A percentile compares a stretch with the other conserved stretches of the same genome.
phyloP scores from a whole-genome alignment of 1,140 invertebrate species.

The Caenorhabditis briggsae region DNA sequence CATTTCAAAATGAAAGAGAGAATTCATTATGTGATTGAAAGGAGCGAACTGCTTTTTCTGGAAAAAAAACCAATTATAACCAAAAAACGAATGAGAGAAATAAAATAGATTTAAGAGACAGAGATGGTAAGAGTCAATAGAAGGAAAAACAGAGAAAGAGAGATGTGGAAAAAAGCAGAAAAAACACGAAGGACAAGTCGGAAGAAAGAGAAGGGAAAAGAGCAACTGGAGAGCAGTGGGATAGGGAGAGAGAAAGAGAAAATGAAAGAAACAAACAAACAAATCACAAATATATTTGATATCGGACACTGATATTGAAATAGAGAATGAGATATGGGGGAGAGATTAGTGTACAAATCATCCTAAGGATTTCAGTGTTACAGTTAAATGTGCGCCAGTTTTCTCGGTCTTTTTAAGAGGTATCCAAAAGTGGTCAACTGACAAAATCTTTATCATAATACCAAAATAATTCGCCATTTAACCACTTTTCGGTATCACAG shows the following conservation, averaged over 20 bases:
- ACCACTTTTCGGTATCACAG: too few relatives aligned
- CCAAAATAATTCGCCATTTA: too few relatives aligned
- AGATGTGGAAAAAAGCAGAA: constrained; percentile 16
- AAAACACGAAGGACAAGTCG: constrained; percentile 34
- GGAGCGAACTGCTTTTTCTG: constrained; percentile 2
- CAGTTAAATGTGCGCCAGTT: too few relatives aligned
- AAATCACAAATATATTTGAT: too few relatives aligned
- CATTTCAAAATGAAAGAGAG: background rate
- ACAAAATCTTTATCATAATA: too few relatives aligned
- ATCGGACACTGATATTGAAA: constrained; percentile 50
- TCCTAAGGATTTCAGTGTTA: too few relatives aligned
- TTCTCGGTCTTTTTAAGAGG: too few relatives aligned
- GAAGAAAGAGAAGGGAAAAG: constrained; percentile 17
- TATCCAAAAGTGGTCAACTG: too few relatives aligned
- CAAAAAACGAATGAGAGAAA: background rate
- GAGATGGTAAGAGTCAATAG: constrained; percentile 8
- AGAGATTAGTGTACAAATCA: background rate
- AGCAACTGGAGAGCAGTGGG: constrained; percentile 35
- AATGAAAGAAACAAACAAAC: constrained; percentile 20
- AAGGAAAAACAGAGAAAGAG: background rate
- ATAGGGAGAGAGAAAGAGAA: background rate
- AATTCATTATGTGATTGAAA: background rate
- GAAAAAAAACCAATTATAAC: constrained; percentile 48
- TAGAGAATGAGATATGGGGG: background rate
- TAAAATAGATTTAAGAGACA: constrained; percentile 38